Conservation (phyloP, 2,113 vertebrate species). For the Phrynocephalus versicolor region DNA sequence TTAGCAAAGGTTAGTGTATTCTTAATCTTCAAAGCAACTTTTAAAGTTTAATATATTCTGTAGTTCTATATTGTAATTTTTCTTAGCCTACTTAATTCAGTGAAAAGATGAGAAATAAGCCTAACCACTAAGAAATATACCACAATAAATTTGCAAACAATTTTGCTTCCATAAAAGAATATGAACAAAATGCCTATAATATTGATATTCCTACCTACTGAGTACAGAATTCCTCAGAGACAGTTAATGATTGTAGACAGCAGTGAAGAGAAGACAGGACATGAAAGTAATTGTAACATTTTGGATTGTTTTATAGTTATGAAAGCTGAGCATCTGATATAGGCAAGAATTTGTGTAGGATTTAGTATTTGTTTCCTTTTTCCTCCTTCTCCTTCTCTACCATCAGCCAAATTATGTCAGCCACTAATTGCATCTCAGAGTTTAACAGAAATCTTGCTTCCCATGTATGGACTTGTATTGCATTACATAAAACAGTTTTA, state of each 20-base stretch:
- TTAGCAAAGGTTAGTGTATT: background rate
- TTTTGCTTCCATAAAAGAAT: background rate
- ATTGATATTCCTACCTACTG: background rate
- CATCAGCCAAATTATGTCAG: slow-evolving; percentile 48
- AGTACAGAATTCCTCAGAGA: background rate
- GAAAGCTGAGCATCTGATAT: background rate
- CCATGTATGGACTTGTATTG: slow-evolving; percentile 49
- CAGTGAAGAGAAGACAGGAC: background rate
- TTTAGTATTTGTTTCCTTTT: slow-evolving; percentile 21
- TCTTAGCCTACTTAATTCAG: background rate
- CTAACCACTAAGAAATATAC: background rate
- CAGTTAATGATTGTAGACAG: background rate
- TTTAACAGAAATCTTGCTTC: slow-evolving; percentile 49
- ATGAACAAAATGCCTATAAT: background rate
- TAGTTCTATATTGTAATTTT: background rate
- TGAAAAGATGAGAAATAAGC: background rate
- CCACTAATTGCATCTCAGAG: slow-evolving; percentile 46
- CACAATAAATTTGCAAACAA: background rate
- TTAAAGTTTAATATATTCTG: background rate
- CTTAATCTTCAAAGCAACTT: background rate
- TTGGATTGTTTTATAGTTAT: background rate
- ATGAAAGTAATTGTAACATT: background rate
- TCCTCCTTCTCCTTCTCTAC: slow-evolving; percentile 39
- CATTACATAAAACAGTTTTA: slow-evolving; percentile 47
- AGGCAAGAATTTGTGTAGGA: slow-evolving; percentile 33